Base-by-base conservation (phyloP, 2,113 vertebrate species). In the Xiphorhynchus elegans region DNA sequence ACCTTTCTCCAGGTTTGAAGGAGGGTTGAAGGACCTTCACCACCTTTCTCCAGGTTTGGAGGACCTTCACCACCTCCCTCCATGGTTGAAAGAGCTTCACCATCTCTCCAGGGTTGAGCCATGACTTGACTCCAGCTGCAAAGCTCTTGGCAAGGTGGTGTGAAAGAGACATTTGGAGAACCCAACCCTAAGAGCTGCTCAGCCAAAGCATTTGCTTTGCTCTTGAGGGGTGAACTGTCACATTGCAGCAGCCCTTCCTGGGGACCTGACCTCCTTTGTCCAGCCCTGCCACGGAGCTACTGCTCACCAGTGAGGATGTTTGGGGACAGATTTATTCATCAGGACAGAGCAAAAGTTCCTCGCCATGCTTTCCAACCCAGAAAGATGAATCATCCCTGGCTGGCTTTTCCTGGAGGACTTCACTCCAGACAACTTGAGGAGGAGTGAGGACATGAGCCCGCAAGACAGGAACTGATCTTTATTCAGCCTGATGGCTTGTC, bases 401-500 rank as follows among this genome's bases (percentile, higher is more conserved):
- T 84, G 64, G 24, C 25, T 93, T 86, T 74, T 90, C 90, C 83
- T 84, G 56, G 44, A 84, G 60, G 59, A 84, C 70, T 69, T 77
- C 52, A 70, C 50, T 75, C 19, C 44, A 82, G 70, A 81, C 19
- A 63, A 11, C 72, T 67, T 55, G 59, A 72, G 60, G 84, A 47
- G 64, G 25, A 67, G 78, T 17, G 67, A 88, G 64, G 59, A 75
- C 2, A 6, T 18, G 35, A 92, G 64, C 47, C 68, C 0, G 0
- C 1, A 2, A 90, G 89, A 53, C 9, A 37, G 63, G 33, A 88
- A 7, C 53, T 85, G 52, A 88, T 86, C 77, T 94, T 93, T 80
- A 94, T 64, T 60, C 85, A 78, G 64, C 39, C 19, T 92, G 84
- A 95, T 87, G 69, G 84, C 52, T 97, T 81, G 73, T 92, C 92